Conservation (phyloP, 2,888 invertebrate genomes). For the Perithous albicinctus region DNA sequence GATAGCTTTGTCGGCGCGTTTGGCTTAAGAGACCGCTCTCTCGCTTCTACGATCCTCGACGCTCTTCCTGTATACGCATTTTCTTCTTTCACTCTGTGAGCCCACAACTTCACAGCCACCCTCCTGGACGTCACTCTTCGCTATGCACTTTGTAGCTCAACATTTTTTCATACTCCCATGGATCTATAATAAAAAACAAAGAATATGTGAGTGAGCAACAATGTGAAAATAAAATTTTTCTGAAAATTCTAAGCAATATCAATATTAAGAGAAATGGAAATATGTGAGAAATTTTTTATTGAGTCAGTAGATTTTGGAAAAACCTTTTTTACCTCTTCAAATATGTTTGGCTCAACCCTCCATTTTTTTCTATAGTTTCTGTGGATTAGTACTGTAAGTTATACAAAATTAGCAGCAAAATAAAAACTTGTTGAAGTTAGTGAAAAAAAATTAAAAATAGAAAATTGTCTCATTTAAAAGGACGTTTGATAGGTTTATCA, state of each 20-base stretch:
- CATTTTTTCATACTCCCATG: not conserved
- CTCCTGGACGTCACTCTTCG: not conserved
- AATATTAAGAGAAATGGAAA: no score
- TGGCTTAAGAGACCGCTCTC: constrained; percentile 77
- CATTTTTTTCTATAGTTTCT: no score
- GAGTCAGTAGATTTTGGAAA: no score
- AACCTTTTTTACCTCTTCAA: no score
- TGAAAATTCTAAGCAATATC: not conserved
- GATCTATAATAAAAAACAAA: not conserved
- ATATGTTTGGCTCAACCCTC: no score
- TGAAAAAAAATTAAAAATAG: no score
- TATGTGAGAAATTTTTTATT: no score
- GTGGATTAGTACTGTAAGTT: no score
- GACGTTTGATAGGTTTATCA: no score
- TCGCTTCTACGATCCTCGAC: constrained; percentile 19
- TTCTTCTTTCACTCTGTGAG: constrained; percentile 4
- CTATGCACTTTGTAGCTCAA: not conserved
- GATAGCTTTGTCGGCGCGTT: constrained; percentile 81
- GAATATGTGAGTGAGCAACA: not conserved
- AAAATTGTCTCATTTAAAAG: no score
- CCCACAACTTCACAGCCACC: not conserved
- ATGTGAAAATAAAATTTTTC: not conserved
- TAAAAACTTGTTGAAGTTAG: no score
- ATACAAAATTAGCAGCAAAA: no score
- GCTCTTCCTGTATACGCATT: not conserved